These are phyloP conservation scores for Harpalus rufipes DNA, from an alignment of 2,888 invertebrate genomes.

Conservation along the genomic window DNA sequence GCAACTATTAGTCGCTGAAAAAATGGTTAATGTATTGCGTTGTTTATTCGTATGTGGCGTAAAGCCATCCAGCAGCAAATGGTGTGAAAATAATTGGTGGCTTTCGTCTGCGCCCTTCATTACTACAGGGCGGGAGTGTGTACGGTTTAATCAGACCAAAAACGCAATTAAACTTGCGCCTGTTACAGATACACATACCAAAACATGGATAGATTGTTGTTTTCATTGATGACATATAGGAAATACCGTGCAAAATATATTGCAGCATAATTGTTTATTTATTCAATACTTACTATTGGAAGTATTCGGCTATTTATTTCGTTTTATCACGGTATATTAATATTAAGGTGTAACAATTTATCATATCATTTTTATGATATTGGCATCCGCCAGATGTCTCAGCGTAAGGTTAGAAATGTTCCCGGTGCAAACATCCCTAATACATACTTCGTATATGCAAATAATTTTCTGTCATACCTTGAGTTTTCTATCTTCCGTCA, in stretches of 20 bases:
- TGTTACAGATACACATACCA: slow-evolving; percentile 32
- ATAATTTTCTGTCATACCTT: no score
- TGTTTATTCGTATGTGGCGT: slow-evolving; percentile 62
- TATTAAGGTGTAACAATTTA: no score
- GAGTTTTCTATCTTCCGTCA: no score
- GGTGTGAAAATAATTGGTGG: slow-evolving; percentile 61
- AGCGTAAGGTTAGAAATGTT: no score
- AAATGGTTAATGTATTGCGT: slow-evolving; percentile 62
- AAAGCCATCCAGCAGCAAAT: slow-evolving; percentile 59
- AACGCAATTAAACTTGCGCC: slow-evolving; percentile 60
- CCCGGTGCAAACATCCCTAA: no score
- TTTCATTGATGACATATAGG: not conserved
- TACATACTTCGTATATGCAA: no score
- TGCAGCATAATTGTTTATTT: no score
- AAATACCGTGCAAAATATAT: not conserved
- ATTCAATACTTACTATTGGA: no score
- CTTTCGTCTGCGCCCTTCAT: slow-evolving; percentile 58
- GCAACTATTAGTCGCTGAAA: slow-evolving; percentile 57
- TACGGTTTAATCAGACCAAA: slow-evolving; percentile 60
- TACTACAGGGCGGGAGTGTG: slow-evolving; percentile 17
- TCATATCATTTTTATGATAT: no score
- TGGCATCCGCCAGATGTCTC: no score
- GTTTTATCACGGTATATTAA: no score
- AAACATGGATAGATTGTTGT: not conserved
- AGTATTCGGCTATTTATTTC: no score